phyloP scores from a whole-genome alignment of 2,797 vertebrate genomes.

The Leontopithecus rosalia region DNA sequence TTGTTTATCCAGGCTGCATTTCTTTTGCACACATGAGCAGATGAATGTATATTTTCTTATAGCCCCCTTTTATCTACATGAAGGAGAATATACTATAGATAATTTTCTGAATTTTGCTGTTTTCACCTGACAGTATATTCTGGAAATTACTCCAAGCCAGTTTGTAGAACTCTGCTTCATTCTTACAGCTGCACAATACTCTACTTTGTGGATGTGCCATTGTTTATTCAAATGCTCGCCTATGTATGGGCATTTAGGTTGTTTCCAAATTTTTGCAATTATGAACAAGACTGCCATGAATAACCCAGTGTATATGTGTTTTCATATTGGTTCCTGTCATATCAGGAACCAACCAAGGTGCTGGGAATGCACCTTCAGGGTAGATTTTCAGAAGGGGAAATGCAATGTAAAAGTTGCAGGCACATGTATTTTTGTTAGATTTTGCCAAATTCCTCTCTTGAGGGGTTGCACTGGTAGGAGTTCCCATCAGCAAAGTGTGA shows the following conservation, averaged over 20 bases:
- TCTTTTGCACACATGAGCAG: not conserved
- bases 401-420: rapidly evolving
- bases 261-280: not conserved
- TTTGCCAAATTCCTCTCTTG: not conserved
- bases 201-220: rapidly evolving
- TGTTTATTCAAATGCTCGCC: not conserved
- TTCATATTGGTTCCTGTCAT: too few species aligned
- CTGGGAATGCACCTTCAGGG: not conserved
- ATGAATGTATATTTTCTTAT: not conserved
- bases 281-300: not conserved
- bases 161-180: not conserved
- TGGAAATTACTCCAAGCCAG: not conserved
- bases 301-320: not conserved
- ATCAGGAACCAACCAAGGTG: too few species aligned
- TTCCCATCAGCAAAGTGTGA: not conserved
- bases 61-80: not conserved
- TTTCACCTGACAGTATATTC: not conserved
- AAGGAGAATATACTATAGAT: not conserved
- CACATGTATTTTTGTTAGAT: rapidly evolving
- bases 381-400: not conserved
- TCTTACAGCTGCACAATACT: rapidly evolving
- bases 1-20: not conserved
- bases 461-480: rapidly evolving
- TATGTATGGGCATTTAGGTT: rapidly evolving
- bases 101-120: not conserved